Evolutionary conservation across 2,113 vertebrate genomes (phyloP).

Genomic region (Setophaga petechia): DNA sequence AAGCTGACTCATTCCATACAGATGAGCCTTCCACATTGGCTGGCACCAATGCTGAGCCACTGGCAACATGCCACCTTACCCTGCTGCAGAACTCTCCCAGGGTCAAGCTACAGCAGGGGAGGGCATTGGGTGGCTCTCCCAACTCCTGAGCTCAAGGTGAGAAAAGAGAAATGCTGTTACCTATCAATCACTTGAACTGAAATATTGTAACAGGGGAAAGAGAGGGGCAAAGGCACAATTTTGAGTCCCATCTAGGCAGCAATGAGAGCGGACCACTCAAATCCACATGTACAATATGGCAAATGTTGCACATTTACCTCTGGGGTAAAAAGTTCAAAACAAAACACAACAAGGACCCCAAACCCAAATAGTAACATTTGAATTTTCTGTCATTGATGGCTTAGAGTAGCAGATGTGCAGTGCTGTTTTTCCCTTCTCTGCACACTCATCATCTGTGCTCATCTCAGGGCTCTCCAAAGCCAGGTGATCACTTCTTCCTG

Average conservation of each 20-base stretch:
- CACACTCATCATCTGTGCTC: fast-evolving
- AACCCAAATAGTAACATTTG: fast-evolving
- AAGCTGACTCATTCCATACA: background rate
- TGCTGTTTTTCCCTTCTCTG: no score
- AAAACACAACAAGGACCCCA: background rate
- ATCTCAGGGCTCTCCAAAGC: fast-evolving
- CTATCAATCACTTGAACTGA: background rate
- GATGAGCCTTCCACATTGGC: background rate
- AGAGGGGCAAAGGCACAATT: background rate
- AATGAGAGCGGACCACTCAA: fast-evolving
- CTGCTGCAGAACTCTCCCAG: background rate
- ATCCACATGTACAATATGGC: fast-evolving
- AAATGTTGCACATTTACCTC: background rate
- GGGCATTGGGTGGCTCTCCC: background rate
- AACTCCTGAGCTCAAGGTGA: background rate
- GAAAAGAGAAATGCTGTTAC: background rate
- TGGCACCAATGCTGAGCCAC: fast-evolving
- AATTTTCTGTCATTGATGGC: background rate
- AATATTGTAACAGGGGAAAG: background rate
- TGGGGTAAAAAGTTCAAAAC: background rate
- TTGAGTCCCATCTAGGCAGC: background rate
- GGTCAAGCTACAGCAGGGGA: fast-evolving
- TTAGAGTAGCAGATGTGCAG: background rate
- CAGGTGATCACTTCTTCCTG: background rate
- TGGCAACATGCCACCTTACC: background rate